phyloP scores from a whole-genome alignment of 2,888 invertebrate genomes.

The Metalampra italica region DNA sequence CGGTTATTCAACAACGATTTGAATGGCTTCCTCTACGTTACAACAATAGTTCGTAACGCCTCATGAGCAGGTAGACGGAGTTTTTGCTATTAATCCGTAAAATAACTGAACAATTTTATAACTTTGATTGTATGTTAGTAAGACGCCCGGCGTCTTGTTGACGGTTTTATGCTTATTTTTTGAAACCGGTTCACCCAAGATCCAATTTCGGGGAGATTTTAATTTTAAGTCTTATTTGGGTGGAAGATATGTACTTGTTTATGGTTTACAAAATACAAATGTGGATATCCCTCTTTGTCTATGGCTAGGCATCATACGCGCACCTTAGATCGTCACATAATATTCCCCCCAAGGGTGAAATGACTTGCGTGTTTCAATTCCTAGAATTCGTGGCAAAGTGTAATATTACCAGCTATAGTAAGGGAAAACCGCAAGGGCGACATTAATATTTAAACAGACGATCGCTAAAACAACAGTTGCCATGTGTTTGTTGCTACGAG shows the following conservation, averaged over 20 bases:
- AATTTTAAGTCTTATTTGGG: not conserved
- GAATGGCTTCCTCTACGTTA: constrained; percentile 58
- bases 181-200: constrained; percentile 4
- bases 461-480: constrained; percentile 4
- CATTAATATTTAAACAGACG: constrained; percentile 9
- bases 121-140: constrained; percentile 1
- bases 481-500: constrained; percentile 21
- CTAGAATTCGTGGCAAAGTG: not conserved
- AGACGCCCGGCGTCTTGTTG: not conserved
- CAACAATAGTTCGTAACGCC: constrained; percentile 50
- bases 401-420: not conserved
- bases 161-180: not conserved
- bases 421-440: constrained; percentile 1
- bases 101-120: constrained; percentile 13
- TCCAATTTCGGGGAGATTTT: constrained; percentile 5
- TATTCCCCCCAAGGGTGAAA: not conserved
- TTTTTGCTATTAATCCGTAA: constrained; percentile 34
- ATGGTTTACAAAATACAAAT: too few species aligned
- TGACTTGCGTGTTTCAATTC: not conserved
- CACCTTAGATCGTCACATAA: too few species aligned
- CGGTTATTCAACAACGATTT: constrained; percentile 56
- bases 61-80: constrained; percentile 54
- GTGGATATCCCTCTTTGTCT: too few species aligned
- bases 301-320: too few species aligned
- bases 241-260: not conserved